Conservation (phyloP, 2,113 vertebrate genomes). For the Rallus limicola region DNA sequence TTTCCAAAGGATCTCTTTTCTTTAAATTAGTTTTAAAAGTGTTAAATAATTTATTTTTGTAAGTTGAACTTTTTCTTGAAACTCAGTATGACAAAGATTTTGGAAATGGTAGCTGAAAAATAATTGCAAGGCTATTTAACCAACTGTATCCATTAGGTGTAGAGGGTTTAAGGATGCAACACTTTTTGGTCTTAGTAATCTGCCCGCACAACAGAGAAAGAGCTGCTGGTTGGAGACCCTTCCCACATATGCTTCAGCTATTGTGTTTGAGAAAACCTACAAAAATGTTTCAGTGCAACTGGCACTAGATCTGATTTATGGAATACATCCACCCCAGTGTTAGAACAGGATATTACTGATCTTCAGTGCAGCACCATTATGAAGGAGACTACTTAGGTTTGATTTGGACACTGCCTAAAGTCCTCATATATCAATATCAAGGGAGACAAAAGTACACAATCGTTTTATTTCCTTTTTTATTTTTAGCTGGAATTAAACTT, state of each 20-base stretch:
- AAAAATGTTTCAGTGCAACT: accelerated
- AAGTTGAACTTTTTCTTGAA: not conserved
- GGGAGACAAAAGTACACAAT: not conserved
- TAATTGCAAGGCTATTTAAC: not conserved
- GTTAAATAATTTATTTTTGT: not conserved
- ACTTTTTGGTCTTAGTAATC: not conserved
- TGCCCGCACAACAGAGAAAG: not conserved
- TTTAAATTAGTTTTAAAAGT: not conserved
- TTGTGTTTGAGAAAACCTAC: not conserved
- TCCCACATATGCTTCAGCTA: not conserved
- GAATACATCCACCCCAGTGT: not conserved
- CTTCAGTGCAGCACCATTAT: not conserved
- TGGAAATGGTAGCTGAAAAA: not conserved
- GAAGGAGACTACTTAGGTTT: not conserved
- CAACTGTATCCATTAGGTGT: not conserved
- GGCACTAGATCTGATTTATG: accelerated
- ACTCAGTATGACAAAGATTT: not conserved
- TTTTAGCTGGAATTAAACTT: not conserved
- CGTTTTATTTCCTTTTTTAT: not conserved
- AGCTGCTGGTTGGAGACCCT: not conserved
- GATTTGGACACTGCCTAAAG: not conserved
- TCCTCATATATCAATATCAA: not conserved
- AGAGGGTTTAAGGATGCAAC: not conserved
- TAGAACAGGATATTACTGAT: not conserved
- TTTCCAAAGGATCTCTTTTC: not conserved